Evolutionary conservation across 1,140 invertebrate genomes (phyloP).

Genomic region (Bombus terrestris): DNA sequence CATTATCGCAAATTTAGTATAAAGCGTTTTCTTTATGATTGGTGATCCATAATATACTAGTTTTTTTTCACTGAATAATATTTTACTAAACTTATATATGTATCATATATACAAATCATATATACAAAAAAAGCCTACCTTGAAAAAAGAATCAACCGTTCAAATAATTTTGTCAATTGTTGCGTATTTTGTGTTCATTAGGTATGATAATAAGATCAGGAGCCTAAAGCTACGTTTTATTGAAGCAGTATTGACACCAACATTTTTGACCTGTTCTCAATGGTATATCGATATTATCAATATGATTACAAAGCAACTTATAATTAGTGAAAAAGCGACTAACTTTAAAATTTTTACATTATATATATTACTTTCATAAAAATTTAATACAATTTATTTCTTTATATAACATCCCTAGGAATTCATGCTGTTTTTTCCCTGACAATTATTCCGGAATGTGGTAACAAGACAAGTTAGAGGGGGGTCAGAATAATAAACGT

Average conservation of each 20-base stretch:
- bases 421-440: slow-evolving; percentile 48
- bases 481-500: slow-evolving; percentile 73
- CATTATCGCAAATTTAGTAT: slow-evolving; percentile 2
- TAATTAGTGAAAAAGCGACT: background rate
- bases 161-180: slow-evolving; percentile 13
- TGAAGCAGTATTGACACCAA: background rate
- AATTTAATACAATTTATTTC: background rate
- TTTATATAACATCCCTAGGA: slow-evolving; percentile 51
- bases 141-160: background rate
- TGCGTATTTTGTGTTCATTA: background rate
- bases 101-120: background rate
- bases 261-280: background rate
- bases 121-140: slow-evolving; percentile 1
- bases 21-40: background rate
- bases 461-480: slow-evolving; percentile 54
- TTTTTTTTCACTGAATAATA: background rate
- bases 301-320: background rate
- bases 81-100: background rate
- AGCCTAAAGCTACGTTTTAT: slow-evolving; percentile 2
- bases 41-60: slow-evolving; percentile 1
- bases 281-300: background rate
- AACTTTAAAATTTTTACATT: background rate
- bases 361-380: background rate
- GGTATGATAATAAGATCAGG: background rate
- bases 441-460: slow-evolving; percentile 66